Base-by-base conservation (phyloP, 2,888 invertebrate genomes). In the Tipula vernalis region DNA sequence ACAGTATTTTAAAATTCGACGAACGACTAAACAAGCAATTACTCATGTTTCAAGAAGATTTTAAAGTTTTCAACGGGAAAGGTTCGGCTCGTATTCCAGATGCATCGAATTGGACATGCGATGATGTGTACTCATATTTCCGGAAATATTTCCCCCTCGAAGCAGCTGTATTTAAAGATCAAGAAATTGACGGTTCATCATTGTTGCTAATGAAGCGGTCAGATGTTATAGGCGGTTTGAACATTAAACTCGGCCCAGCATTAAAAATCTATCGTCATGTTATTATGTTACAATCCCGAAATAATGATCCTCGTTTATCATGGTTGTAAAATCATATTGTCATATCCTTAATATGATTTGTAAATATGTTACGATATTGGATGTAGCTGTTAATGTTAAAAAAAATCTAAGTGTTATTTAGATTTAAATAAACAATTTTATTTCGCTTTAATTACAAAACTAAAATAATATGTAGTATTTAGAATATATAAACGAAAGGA, bases 121-220 rank as follows among this genome's bases (percentile, higher is more conserved):
- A 95, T 87, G 95, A 98, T 90, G 97, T 98, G 0, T 95, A 95
- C 90, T 93, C 94, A 86, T 98, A 96, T 91, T 96, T 98, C 89
- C 92, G 93, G 1, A 94, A 95, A 88, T 94, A 95, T 90, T 97
- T 97, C 88, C 95, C 95, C 0, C 94, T 95, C 87, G 96, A 96
- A 90, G 97, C 98, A 0, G 93, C 94, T 87, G 94, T 96, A 44
- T 96, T 98, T 89, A 94, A 94, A 90, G 95, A 96, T 88, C 97
- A 98, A 93, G 97, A 98, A 90, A 97, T 98, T 88, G 98, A 98
- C 92, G 98, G 98, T 0, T 94, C 95, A 89, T 96, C 97, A 0
- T 91, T 98, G 87, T 92, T 98, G 87, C 93, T 98, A 89, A 94
- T 98, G 91, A 95, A 95, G 89, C 93, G 98, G 88, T 94, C 94